Base-by-base conservation (phyloP, 2,797 vertebrate genomes). In the Eremophila alpestris region DNA sequence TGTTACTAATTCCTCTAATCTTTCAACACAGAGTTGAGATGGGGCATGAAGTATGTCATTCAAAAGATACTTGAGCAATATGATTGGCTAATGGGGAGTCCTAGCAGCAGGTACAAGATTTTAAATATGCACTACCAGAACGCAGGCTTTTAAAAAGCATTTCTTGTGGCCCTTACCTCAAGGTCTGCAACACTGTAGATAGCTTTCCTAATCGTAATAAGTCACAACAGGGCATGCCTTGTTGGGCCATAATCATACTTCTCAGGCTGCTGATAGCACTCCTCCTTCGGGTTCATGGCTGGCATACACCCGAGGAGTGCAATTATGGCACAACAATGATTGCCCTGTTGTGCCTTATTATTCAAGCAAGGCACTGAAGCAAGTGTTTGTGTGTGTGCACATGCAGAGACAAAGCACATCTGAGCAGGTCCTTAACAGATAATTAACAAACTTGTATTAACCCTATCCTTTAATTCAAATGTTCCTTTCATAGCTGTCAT, bases 181-280 rank as follows among this genome's bases (percentile, higher is more conserved):
- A 76, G 48, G 77, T 79, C 91, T 94, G 93, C 75, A 60, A 90
- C 67, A 12, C 63, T 16, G 77, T 54, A 73, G 96, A 93, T 95
- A 45, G 94, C 94, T 93, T 96, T 92, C 83, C 89, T 97, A 97
- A 97, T 96, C 96, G 92, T 91, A 96, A 93, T 95, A 96, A 96
- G 91, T 87, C 97, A 96, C 97, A 94, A 96, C 96, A 95, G 97
- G 97, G 94, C 95, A 96, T 96, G 83, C 93, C 97, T 97, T 97
- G 95, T 97, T 97, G 96, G 94, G 87, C 93, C 90, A 96, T 97
- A 97, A 97, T 97, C 95, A 97, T 76, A 64, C 94, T 97, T 96
- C 87, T 96, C 81, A 93, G 95, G 96, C 94, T 94, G 95, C 94
- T 97, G 96, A 96, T 97, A 96, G 95, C 96, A 90, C 96, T 97